Percentiles rank a stretch among this genome's conserved stretches.
Evolutionary conservation across 2,797 vertebrate genomes (phyloP).

Genomic region (Myotis planiceps): DNA sequence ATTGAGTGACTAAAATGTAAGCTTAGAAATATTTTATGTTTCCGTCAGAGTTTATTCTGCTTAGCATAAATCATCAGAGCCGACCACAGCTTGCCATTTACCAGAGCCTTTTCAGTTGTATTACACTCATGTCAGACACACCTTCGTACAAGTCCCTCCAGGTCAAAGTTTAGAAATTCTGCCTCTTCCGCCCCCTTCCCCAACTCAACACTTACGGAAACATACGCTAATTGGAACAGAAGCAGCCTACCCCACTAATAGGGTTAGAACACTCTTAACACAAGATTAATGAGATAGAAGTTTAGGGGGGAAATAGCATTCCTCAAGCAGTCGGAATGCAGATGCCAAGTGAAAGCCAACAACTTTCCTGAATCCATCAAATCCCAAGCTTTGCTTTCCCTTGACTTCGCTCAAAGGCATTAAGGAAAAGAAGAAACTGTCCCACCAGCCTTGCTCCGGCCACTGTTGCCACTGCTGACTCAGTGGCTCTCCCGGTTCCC

Average conservation of each 20-base stretch:
- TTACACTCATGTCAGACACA: conserved; percentile 66
- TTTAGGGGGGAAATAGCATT: conserved; percentile 63
- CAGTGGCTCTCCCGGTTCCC: not conserved
- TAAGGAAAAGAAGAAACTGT: not conserved
- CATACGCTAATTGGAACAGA: conserved; percentile 65
- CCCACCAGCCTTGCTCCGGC: accelerated
- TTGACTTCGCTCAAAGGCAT: not conserved
- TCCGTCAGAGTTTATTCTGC: conserved; percentile 59
- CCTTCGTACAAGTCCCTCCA: conserved; percentile 57
- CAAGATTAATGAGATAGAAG: conserved; percentile 68
- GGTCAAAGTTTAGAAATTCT: conserved; percentile 65
- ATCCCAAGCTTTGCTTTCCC: not conserved
- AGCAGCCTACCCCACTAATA: conserved; percentile 45
- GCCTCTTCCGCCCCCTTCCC: conserved; percentile 38
- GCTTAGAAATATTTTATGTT: conserved; percentile 64
- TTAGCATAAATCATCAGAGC: conserved; percentile 61
- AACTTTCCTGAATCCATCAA: not conserved
- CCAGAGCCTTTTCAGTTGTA: not conserved
- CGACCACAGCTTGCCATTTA: conserved; percentile 36
- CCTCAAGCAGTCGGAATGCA: conserved; percentile 11
- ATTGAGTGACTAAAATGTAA: conserved; percentile 62
- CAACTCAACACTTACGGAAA: conserved; percentile 71
- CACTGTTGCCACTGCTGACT: not conserved
- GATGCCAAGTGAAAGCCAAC: conserved; percentile 58
- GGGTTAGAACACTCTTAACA: conserved; percentile 50